Base-by-base conservation (phyloP, 2,797 vertebrate species). In the Silurus aristotelis region DNA sequence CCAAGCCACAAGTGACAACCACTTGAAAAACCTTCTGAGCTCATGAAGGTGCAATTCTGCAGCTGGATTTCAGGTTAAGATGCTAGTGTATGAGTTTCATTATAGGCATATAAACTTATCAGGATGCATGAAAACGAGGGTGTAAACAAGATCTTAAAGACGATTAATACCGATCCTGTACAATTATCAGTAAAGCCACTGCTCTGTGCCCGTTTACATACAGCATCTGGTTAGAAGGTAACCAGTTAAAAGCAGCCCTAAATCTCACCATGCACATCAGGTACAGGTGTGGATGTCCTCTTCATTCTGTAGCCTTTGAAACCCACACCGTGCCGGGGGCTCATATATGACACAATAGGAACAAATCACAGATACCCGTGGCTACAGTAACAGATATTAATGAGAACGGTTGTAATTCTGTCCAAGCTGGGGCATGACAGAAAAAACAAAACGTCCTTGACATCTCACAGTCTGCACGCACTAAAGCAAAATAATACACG, bases 321-420 rank as follows among this genome's bases (percentile, higher is more conserved):
- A 88, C 78, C 52, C 48, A 89, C 85, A 86, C 85, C 66, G 17
- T 83, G 85, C 88, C 88, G 85, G 81, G 66, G 88, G 87, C 82
- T 60, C 80, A 83, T 88, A 88, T 84, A 84, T 80, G 70, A 52
- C 61, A 76, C 83, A 66, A 25, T 84, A 78, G 82, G 55, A 84
- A 79, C 80, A 67, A 88, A 87, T 80, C 80, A 79, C 80, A 64
- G 63, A 46, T 31, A 86, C 87, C 83, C 66, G 27, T 79, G 84
- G 86, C 58, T 85, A 63, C 66, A 52, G 86, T 84, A 87, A 88
- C 72, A 82, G 68, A 87, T 88, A 84, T 87, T 77, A 82, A 89
- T 86, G 86, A 83, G 88, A 89, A 90, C 25, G 20, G 5, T 52
- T 84, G 82, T 63, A 83, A 79, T 75, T 72, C 60, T 56, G 76